Conservation (phyloP, 1,140 invertebrate genomes). For the Oppia nitens region DNA sequence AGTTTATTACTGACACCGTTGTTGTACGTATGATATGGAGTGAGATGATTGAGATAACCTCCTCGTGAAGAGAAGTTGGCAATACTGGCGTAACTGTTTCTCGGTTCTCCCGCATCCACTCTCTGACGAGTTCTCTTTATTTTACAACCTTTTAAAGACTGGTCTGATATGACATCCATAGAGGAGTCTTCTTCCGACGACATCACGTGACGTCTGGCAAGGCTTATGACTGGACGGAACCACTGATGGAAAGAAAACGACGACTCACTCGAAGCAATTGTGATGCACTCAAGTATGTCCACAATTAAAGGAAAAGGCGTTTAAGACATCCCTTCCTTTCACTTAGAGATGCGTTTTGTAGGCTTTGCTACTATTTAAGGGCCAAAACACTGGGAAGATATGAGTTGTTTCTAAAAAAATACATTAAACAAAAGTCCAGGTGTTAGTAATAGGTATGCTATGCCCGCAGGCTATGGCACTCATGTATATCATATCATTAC, state of each 20-base stretch:
- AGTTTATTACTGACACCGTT: neutral
- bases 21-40: neutral
- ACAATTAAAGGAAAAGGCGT: neutral
- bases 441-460: neutral
- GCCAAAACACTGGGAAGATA: neutral
- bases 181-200: neutral
- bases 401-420: neutral
- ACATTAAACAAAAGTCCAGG: too few species aligned
- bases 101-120: constrained; percentile 79
- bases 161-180: neutral
- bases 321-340: neutral
- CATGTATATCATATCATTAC: neutral
- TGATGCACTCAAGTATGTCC: neutral
- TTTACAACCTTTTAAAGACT: constrained; percentile 32
- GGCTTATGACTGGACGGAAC: neutral
- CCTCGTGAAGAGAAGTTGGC: constrained; percentile 47
- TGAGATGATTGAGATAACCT: constrained; percentile 8
- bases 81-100: constrained; percentile 75
- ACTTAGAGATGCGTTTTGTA: neutral
- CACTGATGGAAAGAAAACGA: neutral
- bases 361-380: too few species aligned
- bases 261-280: neutral
- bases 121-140: constrained; percentile 74
- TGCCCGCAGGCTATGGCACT: neutral
- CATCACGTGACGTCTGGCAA: neutral